These are phyloP conservation scores for Cyrtonyx montezumae DNA, from an alignment of 2,113 vertebrate genomes.

Conservation along the genomic window DNA sequence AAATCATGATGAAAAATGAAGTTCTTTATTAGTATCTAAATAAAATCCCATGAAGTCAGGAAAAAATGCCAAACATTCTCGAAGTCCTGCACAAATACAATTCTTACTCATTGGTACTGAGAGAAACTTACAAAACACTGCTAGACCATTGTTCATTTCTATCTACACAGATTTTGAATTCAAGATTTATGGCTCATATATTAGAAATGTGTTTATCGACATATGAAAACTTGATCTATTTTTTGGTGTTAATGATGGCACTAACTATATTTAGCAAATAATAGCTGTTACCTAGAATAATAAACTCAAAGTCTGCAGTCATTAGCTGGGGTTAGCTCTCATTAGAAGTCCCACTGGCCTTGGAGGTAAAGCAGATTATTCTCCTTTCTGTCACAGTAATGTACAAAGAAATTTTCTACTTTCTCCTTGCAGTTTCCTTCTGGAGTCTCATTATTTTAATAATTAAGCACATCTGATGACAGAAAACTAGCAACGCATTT, in stretches of 20 bases:
- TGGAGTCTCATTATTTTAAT: conserved; percentile 32
- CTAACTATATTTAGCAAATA: not conserved
- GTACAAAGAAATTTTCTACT: conserved; percentile 9
- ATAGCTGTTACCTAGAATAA: not conserved
- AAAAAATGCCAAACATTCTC: not conserved
- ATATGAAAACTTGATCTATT: not conserved
- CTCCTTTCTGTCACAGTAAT: not conserved
- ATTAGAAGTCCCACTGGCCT: not conserved
- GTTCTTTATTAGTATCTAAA: not conserved
- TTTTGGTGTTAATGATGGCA: not conserved
- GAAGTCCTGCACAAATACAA: not conserved
- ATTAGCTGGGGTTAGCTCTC: not conserved
- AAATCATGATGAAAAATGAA: not conserved
- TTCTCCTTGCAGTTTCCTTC: conserved; percentile 7
- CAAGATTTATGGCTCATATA: not conserved
- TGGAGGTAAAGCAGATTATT: not conserved
- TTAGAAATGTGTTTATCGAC: not conserved
- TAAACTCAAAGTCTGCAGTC: not conserved
- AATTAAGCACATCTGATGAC: conserved; percentile 19
- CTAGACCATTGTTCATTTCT: not conserved
- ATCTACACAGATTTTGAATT: not conserved
- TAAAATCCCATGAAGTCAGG: not conserved
- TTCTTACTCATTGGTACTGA: not conserved
- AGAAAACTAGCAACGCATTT: conserved; percentile 33
- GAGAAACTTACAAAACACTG: not conserved